A percentile compares a stretch with the other conserved stretches of the same genome.
Conservation (phyloP, 2,113 vertebrate genomes). For the Erythrocebus patas region DNA sequence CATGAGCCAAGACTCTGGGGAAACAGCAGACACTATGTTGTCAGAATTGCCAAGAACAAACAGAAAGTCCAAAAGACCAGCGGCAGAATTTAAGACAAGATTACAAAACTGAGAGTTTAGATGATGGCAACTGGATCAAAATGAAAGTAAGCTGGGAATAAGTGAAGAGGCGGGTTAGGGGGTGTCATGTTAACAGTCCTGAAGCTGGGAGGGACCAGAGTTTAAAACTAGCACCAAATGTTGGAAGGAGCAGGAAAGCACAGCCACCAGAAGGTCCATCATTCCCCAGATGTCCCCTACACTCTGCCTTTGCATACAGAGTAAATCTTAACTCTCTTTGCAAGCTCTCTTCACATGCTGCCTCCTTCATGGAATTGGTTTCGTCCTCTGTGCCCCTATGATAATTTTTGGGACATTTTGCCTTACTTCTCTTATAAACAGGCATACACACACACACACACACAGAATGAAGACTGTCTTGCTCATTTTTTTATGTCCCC, state of each 20-base stretch:
- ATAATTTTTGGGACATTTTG: not conserved
- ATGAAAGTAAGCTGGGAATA: not conserved
- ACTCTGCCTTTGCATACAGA: not conserved
- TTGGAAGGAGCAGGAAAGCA: not conserved
- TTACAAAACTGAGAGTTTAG: not conserved
- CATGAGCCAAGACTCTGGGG: not conserved
- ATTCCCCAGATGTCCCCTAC: not conserved
- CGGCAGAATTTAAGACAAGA: not conserved
- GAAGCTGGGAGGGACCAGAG: not conserved
- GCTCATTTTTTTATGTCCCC: not conserved
- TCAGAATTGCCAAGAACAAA: constrained; percentile 7
- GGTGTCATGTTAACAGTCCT: not conserved
- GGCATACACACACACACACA: not conserved
- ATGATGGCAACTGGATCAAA: not conserved
- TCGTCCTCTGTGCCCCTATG: not conserved
- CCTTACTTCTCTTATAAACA: not conserved
- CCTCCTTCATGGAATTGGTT: not conserved
- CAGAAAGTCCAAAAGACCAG: not conserved
- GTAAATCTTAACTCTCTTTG: not conserved
- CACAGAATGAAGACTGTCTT: not conserved
- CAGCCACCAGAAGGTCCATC: not conserved
- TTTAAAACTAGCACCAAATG: not conserved
- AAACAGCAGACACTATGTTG: not conserved
- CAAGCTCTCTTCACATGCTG: not conserved
- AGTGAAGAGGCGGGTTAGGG: not conserved